Percentiles rank a stretch among this genome's conserved stretches.
Evolutionary conservation across 2,113 vertebrate species (phyloP).

Genomic region (Tetrax tetrax): DNA sequence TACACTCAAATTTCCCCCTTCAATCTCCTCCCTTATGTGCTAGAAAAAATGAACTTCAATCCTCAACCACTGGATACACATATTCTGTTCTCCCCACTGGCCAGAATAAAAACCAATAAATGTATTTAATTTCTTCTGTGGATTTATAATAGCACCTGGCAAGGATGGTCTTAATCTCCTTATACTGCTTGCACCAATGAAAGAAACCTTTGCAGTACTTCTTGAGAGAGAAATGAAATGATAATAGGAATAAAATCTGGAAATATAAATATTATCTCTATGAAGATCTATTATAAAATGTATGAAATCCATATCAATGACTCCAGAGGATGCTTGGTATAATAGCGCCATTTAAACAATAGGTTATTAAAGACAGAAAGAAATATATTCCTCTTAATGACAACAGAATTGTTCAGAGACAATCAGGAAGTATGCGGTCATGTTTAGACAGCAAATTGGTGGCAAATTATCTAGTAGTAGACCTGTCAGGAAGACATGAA

Average conservation of each 20-base stretch:
- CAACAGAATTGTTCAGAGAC: background rate
- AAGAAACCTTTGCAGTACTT: background rate
- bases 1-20: conserved; percentile 26
- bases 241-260: no score
- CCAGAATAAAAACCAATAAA: conserved; percentile 50
- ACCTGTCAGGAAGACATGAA: background rate
- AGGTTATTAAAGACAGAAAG: no score
- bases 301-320: no score
- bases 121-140: conserved; percentile 47
- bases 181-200: background rate
- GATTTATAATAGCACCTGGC: conserved; percentile 53
- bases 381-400: background rate
- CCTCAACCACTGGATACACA: conserved; percentile 31
- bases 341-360: no score
- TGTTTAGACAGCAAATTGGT: background rate
- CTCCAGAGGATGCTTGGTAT: no score
- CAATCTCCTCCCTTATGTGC: background rate
- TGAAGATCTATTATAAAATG: no score
- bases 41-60: conserved; percentile 45
- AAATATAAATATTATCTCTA: no score
- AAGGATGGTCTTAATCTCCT: conserved; percentile 58
- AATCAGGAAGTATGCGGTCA: background rate
- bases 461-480: background rate
- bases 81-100: conserved; percentile 14
- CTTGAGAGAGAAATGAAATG: background rate